Base-by-base conservation (phyloP, 2,113 vertebrate genomes). In the Diadophis punctatus region DNA sequence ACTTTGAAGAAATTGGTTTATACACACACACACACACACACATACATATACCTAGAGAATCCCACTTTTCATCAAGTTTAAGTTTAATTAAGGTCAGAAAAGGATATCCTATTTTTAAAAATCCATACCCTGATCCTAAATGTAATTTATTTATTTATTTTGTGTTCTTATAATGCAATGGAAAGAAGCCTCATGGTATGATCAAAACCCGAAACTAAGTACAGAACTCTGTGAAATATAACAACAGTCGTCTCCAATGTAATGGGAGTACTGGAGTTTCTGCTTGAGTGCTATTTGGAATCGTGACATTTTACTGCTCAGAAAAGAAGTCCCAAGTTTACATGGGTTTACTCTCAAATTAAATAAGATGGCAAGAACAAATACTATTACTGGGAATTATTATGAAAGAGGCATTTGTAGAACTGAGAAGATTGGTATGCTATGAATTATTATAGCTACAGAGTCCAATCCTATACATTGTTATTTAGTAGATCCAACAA, bases 21-120 rank as follows among this genome's bases (percentile, higher is more conserved):
- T 39, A 2, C 68, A 39, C 16, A 39, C n/a, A 39, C 63, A 10
- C 49, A 60, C 56, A 60, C 30, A 34, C 5, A 63, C 25, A 48
- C 2, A n/a, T 49, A 49, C 48, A 49, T 1, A 49, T 49, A 49
- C 48, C 27, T 43, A 51, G 52, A 1, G 8, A 58, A 27, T 88
- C 63, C 30, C 1, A n/a, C 39, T 80, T 55, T 89, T 86, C 20
- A 39, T 25, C 49, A 92, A 91, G 80, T 84, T n/a, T 93, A 91
- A 95, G 23, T 74, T 52, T 46, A 95, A 91, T 88, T 88, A 39
- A 53, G 85, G 30, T 51, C 49, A 51, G 27, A 30, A 34, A 53
- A 88, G 34, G 34, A 80, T 49, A 85, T 51, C 4, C 20, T 49
- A 20, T 34, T 88, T 88, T 51, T 39, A 52, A 55, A 84, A 60